Percentiles rank a stretch among this genome's conserved stretches.
Conservation (phyloP, 2,113 vertebrate genomes). For the Chitala chitala region DNA sequence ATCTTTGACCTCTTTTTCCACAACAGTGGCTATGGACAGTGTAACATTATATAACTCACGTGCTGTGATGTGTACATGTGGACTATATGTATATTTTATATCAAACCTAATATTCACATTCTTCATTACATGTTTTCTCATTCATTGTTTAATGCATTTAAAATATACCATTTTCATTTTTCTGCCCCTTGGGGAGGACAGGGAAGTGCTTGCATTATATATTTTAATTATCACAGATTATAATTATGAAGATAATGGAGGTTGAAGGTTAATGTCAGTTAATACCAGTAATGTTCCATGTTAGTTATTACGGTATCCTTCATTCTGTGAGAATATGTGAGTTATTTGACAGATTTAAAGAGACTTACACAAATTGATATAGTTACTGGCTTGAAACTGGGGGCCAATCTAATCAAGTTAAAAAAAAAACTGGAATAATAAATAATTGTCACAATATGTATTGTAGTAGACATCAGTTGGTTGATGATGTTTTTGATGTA, state of each 20-base stretch:
- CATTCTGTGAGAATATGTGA: neutral
- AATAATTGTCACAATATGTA: neutral
- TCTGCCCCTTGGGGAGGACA: neutral
- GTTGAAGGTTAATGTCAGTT: slow-evolving; percentile 11
- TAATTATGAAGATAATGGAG: slow-evolving; percentile 12
- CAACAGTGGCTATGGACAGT: too few species aligned
- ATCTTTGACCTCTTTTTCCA: too few species aligned
- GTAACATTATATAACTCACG: too few species aligned
- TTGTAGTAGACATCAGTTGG: neutral
- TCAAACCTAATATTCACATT: neutral
- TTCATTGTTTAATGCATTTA: slow-evolving; percentile 18
- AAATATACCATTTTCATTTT: slow-evolving; percentile 19
- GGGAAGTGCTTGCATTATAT: neutral
- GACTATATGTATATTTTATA: neutral
- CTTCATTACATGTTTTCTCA: slow-evolving; percentile 7
- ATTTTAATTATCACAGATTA: slow-evolving; percentile 10
- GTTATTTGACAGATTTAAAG: neutral
- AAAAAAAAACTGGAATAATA: too few species aligned
- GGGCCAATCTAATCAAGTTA: too few species aligned
- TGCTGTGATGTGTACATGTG: neutral
- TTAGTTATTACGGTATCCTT: neutral
- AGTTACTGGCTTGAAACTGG: too few species aligned
- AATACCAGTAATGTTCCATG: neutral
- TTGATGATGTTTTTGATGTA: neutral
- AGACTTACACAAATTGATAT: neutral